A percentile compares a stretch with the other conserved stretches of the same genome.
Conservation (phyloP, 2,113 vertebrate genomes). For the Callipepla squamata region DNA sequence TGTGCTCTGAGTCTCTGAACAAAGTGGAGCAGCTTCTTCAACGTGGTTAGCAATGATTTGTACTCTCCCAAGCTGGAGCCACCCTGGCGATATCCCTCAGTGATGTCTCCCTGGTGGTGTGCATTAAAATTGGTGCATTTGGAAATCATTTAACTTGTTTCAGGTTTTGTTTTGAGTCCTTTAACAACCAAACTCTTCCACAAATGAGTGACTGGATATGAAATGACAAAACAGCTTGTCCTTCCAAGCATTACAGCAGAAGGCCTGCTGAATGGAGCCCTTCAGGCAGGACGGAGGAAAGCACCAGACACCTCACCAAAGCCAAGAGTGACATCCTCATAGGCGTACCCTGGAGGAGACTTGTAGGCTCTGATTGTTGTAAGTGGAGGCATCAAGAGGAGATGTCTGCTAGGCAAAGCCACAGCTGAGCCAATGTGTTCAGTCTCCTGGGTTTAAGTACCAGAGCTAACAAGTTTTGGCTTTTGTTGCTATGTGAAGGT, state of each 20-base stretch:
- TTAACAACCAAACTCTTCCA: not conserved
- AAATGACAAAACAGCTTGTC: not conserved
- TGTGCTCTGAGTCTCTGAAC: not conserved
- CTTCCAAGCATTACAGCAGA: not conserved
- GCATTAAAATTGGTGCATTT: not conserved
- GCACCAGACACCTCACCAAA: not conserved
- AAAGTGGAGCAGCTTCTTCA: not conserved
- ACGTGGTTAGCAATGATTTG: not conserved
- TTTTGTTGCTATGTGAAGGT: not conserved
- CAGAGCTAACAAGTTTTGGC: not conserved
- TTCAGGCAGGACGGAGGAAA: not conserved
- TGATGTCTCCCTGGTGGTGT: not conserved
- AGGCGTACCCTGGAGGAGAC: not conserved
- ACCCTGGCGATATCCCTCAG: not conserved
- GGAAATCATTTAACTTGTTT: not conserved
- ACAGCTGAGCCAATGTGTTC: not conserved
- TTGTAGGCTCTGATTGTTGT: not conserved
- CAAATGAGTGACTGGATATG: not conserved
- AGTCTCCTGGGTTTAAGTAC: not conserved
- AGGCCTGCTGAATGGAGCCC: not conserved
- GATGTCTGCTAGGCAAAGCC: not conserved
- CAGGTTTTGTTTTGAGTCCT: slow-evolving; percentile 2
- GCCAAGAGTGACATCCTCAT: not conserved
- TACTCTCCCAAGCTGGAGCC: not conserved
- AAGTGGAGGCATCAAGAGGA: not conserved